Evolutionary conservation across 2,797 vertebrate genomes (phyloP).

Genomic region (Selene dorsalis): DNA sequence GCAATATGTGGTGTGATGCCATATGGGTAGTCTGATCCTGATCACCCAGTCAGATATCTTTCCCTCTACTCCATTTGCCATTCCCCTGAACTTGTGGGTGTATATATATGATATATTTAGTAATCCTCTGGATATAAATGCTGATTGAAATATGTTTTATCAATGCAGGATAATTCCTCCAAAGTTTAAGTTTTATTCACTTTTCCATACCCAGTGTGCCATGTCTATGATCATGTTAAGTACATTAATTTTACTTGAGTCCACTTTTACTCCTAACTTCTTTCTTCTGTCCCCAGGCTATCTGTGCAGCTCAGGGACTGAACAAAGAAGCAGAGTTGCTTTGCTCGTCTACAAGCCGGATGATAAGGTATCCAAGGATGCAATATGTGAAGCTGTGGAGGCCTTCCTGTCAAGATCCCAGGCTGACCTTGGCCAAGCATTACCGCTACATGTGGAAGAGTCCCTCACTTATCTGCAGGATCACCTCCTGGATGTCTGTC

Average conservation of each 20-base stretch:
- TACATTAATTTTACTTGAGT: neutral
- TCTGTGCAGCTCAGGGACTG: slow-evolving; percentile 80
- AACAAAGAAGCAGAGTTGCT: slow-evolving; percentile 76
- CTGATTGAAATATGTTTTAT: neutral
- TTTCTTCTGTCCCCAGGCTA: slow-evolving; percentile 81
- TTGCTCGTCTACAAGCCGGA: slow-evolving; percentile 77
- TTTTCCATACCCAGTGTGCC: neutral
- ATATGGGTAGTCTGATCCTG: neutral
- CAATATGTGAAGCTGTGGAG: slow-evolving; percentile 81
- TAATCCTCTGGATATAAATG: neutral
- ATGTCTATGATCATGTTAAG: neutral
- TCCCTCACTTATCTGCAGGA: slow-evolving; percentile 84
- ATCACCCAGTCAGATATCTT: neutral
- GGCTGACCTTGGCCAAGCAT: slow-evolving; percentile 79
- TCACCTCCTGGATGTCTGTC: slow-evolving; percentile 78
- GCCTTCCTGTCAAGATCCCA: slow-evolving; percentile 82
- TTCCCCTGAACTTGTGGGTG: neutral
- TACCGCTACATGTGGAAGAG: slow-evolving; percentile 85
- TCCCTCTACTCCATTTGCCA: neutral
- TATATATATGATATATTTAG: neutral
- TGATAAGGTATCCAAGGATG: slow-evolving; percentile 80
- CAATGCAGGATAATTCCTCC: neutral
- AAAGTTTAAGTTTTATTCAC: neutral
- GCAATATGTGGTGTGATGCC: slow-evolving; percentile 21
- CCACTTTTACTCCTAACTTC: slow-evolving; percentile 5